phyloP scores from a whole-genome alignment of 2,113 vertebrate species.

The Benitochromis conjunctus region DNA sequence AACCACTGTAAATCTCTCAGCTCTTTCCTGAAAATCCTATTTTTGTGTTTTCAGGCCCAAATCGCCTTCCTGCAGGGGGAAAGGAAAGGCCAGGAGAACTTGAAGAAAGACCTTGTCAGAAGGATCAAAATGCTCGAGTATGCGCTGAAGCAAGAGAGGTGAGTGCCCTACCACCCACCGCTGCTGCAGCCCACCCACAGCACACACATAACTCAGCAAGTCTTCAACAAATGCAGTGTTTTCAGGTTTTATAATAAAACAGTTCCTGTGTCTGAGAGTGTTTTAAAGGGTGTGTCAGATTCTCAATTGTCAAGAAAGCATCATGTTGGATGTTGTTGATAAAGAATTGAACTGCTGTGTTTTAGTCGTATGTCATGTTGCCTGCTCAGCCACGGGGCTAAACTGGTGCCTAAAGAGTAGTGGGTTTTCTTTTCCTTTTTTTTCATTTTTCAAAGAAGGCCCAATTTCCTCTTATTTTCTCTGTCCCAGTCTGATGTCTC shows the following conservation, averaged over 20 bases:
- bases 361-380: background rate
- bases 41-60: constrained; percentile 68
- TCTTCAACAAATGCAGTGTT: background rate
- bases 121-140: constrained; percentile 81
- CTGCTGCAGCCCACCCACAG: constrained; percentile 21
- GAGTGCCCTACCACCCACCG: constrained; percentile 3
- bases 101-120: constrained; percentile 78
- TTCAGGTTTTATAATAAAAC: background rate
- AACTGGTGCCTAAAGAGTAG: background rate
- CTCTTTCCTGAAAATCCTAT: constrained; percentile 4
- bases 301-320: background rate
- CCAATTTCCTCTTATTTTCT: background rate
- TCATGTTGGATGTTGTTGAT: background rate
- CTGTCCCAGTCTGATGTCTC: background rate
- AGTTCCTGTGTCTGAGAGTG: background rate
- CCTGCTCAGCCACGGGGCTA: background rate
- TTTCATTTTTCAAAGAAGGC: background rate
- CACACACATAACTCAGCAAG: background rate
- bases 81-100: constrained; percentile 78
- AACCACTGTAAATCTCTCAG: background rate
- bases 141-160: constrained; percentile 78
- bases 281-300: background rate
- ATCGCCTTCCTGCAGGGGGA: constrained; percentile 78
- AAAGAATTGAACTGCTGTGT: background rate
- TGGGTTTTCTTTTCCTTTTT: background rate